Base-by-base conservation (phyloP, 2,888 invertebrate genomes). In the Thalpophila matura region DNA sequence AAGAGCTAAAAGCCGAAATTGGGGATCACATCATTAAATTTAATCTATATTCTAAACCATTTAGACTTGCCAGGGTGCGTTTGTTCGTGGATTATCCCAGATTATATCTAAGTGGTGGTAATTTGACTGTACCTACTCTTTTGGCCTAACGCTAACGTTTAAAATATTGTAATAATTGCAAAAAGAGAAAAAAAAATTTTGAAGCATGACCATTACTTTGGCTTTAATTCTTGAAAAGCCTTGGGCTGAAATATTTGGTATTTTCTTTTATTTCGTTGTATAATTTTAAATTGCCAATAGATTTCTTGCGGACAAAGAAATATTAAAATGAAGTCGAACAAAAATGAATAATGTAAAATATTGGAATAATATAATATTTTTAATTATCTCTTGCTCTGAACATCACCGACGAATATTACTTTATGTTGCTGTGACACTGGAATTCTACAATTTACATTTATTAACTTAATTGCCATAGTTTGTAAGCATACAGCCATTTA, bases 11-110 rank as follows among this genome's bases (percentile, higher is more conserved):
- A 86, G 88, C 88, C 84, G 82, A 89, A 90, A 89, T 89, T 88
- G 87, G 85, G 76, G 87, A 88, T 89, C 87, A 87, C 85, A 84
- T 88, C 88, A 89, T 93, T 90, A 90, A 91, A 91, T 89, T 90
- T 91, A 91, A 92, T 91, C 89, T 89, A 87, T 88, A 89, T 90
- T 88, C 89, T 87, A 88, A 91, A 90, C 86, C 87, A 84, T 90
- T 90, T 86, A 85, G 84, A 85, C 79, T 75, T 81, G 81, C 81
- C 83, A 76, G 80, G 77, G 79, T 78, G 79, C 84, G 87, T 86
- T 88, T 86, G 86, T 84, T 81, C 76, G 63, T 78, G 85, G 88
- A 87, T 92, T 91, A 92, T 88, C 85, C 86, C 73, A 85, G 90
- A 88, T 92, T 90, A 88, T 83, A 80, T 74, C 77, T 85, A 88